Evolutionary conservation across 2,888 invertebrate species (phyloP).

Genomic region (Nasonovia ribisnigri): DNA sequence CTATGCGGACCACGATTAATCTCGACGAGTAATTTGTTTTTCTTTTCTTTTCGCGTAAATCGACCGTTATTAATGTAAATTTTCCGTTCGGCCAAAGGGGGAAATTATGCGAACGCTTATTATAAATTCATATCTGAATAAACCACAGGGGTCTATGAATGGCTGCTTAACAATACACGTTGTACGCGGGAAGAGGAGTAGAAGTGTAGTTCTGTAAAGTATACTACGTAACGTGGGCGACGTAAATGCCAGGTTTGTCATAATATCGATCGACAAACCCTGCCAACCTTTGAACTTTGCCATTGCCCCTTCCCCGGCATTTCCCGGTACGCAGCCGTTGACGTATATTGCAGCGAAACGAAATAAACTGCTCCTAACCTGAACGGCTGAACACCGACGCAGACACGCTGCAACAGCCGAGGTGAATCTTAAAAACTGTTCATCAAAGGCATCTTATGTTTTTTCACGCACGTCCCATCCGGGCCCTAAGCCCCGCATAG

Average conservation of each 20-base stretch:
- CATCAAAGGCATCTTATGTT: neutral
- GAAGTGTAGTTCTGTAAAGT: conserved; percentile 22
- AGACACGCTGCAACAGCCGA: neutral
- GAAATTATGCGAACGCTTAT: conserved; percentile 22
- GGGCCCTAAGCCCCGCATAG: no score
- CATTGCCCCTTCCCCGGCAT: conserved; percentile 27
- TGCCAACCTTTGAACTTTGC: conserved; percentile 58
- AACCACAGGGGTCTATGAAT: conserved; percentile 19
- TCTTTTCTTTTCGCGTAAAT: neutral
- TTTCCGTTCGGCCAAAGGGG: neutral
- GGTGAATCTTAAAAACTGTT: neutral
- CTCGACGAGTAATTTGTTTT: neutral
- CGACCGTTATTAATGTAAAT: neutral
- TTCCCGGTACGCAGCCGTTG: neutral
- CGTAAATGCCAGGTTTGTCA: conserved; percentile 55
- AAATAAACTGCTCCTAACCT: neutral
- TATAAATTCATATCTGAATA: conserved; percentile 11
- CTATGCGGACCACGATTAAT: neutral
- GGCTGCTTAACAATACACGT: neutral
- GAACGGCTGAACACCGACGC: neutral
- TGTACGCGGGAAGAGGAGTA: neutral
- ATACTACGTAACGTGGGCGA: conserved; percentile 19
- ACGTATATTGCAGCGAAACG: neutral
- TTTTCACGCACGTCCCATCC: neutral
- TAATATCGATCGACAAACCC: conserved; percentile 51